These are phyloP conservation scores for Microcebus griseorufus DNA, from an alignment of 2,113 vertebrate species.

Conservation along the genomic window DNA sequence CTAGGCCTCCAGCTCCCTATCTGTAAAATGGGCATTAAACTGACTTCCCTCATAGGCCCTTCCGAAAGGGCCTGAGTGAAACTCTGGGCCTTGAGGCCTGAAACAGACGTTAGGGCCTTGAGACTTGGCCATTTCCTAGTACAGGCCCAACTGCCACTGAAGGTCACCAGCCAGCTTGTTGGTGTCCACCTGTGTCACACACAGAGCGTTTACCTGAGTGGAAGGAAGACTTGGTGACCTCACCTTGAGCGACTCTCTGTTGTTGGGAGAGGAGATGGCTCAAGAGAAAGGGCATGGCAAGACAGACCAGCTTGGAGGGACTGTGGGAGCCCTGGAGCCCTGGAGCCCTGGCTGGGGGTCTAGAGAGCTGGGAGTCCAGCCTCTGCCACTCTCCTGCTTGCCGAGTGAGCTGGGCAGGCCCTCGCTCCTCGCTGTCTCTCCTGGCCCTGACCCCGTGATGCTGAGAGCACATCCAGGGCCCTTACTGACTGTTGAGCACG, in stretches of 20 bases:
- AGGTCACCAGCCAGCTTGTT: not conserved
- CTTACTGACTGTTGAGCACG: too few species aligned
- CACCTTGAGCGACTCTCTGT: not conserved
- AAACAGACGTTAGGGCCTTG: not conserved
- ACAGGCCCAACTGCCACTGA: too few species aligned
- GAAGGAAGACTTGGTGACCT: not conserved
- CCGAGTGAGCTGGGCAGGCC: not conserved
- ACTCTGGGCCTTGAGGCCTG: not conserved
- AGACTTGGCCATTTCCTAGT: not conserved
- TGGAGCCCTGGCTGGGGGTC: not conserved
- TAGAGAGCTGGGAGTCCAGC: not conserved
- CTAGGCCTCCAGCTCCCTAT: not conserved
- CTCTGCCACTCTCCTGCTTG: not conserved
- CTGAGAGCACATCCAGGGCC: not conserved
- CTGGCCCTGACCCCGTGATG: not conserved
- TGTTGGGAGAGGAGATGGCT: not conserved
- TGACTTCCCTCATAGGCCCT: not conserved
- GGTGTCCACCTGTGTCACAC: not conserved
- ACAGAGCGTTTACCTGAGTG: not conserved
- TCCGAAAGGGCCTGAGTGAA: not conserved
- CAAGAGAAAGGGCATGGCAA: not conserved
- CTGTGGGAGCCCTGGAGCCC: not conserved
- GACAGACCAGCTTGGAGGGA: not conserved
- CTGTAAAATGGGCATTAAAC: not conserved
- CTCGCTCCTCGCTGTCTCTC: not conserved